A percentile compares a stretch with the other conserved stretches of the same genome.
phyloP scores from a whole-genome alignment of 2,797 vertebrate genomes.

The Ficedula albicollis region DNA sequence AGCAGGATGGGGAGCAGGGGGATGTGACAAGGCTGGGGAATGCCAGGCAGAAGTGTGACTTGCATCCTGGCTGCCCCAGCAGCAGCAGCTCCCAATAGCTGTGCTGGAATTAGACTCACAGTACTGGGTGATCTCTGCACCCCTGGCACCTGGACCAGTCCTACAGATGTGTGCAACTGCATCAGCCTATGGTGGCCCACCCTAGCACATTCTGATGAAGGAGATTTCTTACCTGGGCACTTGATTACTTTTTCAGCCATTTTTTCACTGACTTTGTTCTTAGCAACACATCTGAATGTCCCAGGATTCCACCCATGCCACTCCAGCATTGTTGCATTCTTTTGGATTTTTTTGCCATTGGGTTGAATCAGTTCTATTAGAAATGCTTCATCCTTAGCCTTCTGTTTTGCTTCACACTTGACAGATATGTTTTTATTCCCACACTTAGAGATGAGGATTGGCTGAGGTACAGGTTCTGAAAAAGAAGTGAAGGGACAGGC shows the following conservation, averaged over 20 bases:
- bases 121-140: neutral
- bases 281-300: neutral
- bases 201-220: neutral
- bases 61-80: neutral
- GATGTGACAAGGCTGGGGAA: neutral
- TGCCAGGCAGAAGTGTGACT: neutral
- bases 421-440: neutral
- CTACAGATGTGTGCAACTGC: neutral
- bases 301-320: neutral
- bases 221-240: constrained; percentile 38
- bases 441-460: neutral
- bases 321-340: neutral
- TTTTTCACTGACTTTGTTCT: neutral
- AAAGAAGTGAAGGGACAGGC: neutral
- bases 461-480: constrained; percentile 53
- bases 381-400: neutral
- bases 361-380: neutral
- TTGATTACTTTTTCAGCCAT: neutral
- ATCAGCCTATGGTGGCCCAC: neutral
- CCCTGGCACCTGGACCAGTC: neutral
- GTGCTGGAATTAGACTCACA: rapidly evolving
- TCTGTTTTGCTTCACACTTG: constrained; percentile 26
- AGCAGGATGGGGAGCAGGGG: neutral
- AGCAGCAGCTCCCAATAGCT: neutral
- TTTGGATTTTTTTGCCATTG: neutral